phyloP scores from a whole-genome alignment of 2,797 vertebrate species.

The Manis crassicaudata region DNA sequence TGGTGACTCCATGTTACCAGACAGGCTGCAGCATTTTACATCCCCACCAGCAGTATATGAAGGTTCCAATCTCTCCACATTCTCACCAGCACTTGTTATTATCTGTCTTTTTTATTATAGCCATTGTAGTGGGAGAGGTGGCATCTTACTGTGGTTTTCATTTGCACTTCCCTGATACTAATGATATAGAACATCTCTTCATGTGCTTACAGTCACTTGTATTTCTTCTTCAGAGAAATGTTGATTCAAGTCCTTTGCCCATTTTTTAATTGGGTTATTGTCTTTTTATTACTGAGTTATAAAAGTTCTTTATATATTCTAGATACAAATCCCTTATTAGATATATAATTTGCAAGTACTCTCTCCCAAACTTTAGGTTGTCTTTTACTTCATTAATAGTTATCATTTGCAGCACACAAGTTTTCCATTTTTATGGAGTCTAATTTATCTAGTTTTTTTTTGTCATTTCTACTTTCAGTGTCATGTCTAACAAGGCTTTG shows the following conservation, averaged over 20 bases:
- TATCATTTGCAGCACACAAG: background rate
- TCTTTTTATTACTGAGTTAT: background rate
- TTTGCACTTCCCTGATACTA: constrained; percentile 1
- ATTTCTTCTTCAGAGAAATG: background rate
- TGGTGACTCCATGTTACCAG: background rate
- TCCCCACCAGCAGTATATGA: background rate
- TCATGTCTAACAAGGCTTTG: background rate
- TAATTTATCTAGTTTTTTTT: background rate
- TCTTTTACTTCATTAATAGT: background rate
- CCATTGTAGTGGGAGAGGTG: background rate
- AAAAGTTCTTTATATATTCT: background rate
- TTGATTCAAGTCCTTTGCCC: background rate
- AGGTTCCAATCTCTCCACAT: background rate
- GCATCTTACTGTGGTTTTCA: background rate
- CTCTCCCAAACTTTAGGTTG: background rate
- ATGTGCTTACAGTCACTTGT: background rate
- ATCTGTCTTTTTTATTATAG: background rate
- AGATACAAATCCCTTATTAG: background rate
- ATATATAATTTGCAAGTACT: background rate
- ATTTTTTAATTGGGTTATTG: background rate
- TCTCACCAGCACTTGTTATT: background rate
- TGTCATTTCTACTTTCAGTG: background rate
- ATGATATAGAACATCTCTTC: background rate
- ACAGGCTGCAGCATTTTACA: background rate
- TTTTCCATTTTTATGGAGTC: background rate